These are phyloP conservation scores for Cerastis rubricosa DNA, from an alignment of 2,888 invertebrate genomes.

Conservation along the genomic window DNA sequence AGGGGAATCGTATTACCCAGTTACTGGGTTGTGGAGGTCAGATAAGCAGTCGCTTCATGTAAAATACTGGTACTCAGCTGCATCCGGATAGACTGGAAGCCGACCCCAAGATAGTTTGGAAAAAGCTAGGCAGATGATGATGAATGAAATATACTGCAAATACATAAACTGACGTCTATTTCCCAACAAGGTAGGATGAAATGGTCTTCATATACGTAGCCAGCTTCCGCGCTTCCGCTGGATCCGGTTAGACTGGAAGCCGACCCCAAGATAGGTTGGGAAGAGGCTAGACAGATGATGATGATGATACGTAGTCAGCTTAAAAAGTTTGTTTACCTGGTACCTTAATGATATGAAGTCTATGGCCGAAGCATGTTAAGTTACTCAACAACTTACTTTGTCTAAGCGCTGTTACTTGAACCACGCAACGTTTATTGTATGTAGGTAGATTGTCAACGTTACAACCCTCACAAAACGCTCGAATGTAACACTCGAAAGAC, in stretches of 20 bases:
- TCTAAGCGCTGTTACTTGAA: background rate
- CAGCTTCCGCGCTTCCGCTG: no score
- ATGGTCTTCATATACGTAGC: background rate
- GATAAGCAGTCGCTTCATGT: no score
- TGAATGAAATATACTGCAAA: background rate
- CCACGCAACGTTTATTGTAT: background rate
- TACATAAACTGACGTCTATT: background rate
- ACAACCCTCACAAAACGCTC: background rate
- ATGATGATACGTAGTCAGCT: background rate
- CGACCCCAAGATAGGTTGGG: no score
- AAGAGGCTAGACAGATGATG: no score
- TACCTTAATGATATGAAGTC: background rate
- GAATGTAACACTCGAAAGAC: background rate
- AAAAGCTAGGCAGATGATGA: no score
- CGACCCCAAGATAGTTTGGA: no score
- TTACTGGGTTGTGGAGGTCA: no score
- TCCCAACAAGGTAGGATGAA: background rate
- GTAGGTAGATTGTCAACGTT: no score
- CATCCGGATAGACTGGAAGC: no score
- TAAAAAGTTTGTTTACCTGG: background rate
- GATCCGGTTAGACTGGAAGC: no score
- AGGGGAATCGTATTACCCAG: no score
- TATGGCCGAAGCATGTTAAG: background rate
- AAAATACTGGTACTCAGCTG: no score
- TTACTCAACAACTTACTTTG: background rate